Evolutionary conservation across 2,113 vertebrate species (phyloP), one percentile per base, ranked within the genome.

Genomic region (Colistium nudipinnis): DNA sequence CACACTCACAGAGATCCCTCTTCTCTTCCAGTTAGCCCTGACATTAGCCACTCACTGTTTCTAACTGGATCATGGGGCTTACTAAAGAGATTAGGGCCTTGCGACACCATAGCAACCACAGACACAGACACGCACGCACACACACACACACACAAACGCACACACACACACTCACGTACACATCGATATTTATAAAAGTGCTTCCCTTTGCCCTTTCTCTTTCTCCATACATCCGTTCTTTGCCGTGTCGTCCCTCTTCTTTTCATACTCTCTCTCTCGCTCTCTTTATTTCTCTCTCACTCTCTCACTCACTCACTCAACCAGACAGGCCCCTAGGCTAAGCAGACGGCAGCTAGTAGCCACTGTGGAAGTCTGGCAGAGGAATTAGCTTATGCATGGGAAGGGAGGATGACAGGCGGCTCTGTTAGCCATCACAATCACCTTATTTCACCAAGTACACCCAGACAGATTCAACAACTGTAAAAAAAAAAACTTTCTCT

Each of bases 1-100:
- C 31, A 2, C 51, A 53, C 36, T 20, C 11, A 2, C 66, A 65
- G 19, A 59, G 47, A 73, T 64, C 82, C 45, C 85, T 92, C 87
- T 95, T 92, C 87, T 95, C 92, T 95, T 95, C 94, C 93, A 94
- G 93, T 96, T 96, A 95, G 91, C 78, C 80, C 76, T 93, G 95
- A 95, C 95, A 90, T 95, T 94, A 92, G 84, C 95, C 93, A 87
- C 94, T 94, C 92, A 90, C 91, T 91, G 89, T 90, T 85, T 70
- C 88, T 96, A 98, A 98, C 92, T 90, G 93, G 95, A 98, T 98
- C 97, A 96, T 86, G 92, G 91, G 91, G 91, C 87, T 94, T 94
- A 93, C 85, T 96, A 96, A 97, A 95, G 93, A 94, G 95, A 96
- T 97, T 96, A 97, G 90, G 87, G 82, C 87, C 91, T 86, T 76